These are phyloP conservation scores for Australoheros scitulus DNA, from an alignment of 2,113 vertebrate species.

Conservation along the genomic window DNA sequence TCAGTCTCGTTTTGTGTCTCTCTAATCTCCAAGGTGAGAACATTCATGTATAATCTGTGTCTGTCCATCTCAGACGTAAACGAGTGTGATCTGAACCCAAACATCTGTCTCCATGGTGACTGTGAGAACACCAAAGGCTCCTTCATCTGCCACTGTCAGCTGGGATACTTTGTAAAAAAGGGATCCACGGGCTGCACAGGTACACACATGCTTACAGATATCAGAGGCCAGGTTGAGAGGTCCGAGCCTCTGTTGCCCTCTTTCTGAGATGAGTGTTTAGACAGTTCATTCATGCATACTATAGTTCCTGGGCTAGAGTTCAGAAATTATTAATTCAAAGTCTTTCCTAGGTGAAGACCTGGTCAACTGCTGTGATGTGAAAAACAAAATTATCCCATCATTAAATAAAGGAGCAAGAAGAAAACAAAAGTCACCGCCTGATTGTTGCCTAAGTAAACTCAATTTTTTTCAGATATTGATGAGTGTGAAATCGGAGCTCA, in stretches of 20 bases:
- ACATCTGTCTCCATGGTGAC: slow-evolving; percentile 91
- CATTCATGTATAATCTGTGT: slow-evolving; percentile 20
- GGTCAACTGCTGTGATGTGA: not conserved
- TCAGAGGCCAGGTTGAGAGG: not conserved
- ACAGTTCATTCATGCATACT: slow-evolving; percentile 50
- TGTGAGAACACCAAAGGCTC: slow-evolving; percentile 95
- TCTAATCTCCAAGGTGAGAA: slow-evolving; percentile 1
- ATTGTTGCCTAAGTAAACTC: not conserved
- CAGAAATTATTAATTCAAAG: slow-evolving; percentile 18
- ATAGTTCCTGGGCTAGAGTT: slow-evolving; percentile 1
- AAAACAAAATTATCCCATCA: not conserved
- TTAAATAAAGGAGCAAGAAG: not conserved
- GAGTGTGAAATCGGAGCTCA: slow-evolving; percentile 92
- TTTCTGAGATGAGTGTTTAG: not conserved
- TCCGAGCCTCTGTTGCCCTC: not conserved
- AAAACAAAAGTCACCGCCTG: not conserved
- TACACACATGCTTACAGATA: slow-evolving; percentile 53
- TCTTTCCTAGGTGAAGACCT: not conserved
- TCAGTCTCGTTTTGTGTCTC: slow-evolving; percentile 37
- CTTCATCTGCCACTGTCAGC: slow-evolving; percentile 93
- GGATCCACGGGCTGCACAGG: slow-evolving; percentile 91
- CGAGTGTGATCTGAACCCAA: slow-evolving; percentile 91
- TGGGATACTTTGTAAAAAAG: slow-evolving; percentile 90
- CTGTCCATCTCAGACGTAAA: slow-evolving; percentile 84
- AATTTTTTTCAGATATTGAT: slow-evolving; percentile 83